Percentiles rank a stretch among this genome's conserved stretches.
Evolutionary conservation across 1,140 invertebrate species (phyloP).

Genomic region (Plutomurus gul): DNA sequence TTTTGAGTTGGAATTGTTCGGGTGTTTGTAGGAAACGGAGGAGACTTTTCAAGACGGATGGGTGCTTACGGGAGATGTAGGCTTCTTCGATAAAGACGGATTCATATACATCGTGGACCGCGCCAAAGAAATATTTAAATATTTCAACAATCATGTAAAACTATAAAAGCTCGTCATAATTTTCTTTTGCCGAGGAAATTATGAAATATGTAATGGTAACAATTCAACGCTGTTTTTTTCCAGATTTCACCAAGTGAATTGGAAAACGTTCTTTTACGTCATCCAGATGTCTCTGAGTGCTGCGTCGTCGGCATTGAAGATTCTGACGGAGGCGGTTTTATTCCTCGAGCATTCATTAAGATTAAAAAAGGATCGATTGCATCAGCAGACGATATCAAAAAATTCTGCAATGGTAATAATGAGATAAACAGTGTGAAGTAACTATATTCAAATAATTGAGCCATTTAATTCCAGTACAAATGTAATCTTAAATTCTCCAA

Average conservation of each 20-base stretch:
- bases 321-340: conserved; percentile 53
- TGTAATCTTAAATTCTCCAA: too few relatives aligned
- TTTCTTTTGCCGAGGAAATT: not conserved
- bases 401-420: conserved; percentile 20
- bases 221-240: not conserved
- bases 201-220: not conserved
- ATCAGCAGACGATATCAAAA: not conserved
- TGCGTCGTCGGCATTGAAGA: conserved; percentile 61
- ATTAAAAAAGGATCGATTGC: not conserved
- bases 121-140: conserved; percentile 56
- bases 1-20: too few relatives aligned
- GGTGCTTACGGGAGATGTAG: conserved; percentile 55
- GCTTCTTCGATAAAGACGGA: conserved; percentile 55
- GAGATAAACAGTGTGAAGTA: not conserved
- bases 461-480: too few relatives aligned
- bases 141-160: conserved; percentile 49
- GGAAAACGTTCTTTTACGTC: conserved; percentile 56
- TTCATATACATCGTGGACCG: conserved; percentile 55
- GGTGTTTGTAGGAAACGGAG: not conserved
- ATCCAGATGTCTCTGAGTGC: conserved; percentile 58
- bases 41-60: conserved; percentile 48
- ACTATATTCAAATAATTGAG: too few relatives aligned
- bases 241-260: conserved; percentile 55
- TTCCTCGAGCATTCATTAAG: conserved; percentile 45
- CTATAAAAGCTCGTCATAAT: not conserved